A percentile compares a stretch with the other conserved stretches of the same genome.
phyloP scores from a whole-genome alignment of 2,797 vertebrate species.

The Anguilla megastoma region DNA sequence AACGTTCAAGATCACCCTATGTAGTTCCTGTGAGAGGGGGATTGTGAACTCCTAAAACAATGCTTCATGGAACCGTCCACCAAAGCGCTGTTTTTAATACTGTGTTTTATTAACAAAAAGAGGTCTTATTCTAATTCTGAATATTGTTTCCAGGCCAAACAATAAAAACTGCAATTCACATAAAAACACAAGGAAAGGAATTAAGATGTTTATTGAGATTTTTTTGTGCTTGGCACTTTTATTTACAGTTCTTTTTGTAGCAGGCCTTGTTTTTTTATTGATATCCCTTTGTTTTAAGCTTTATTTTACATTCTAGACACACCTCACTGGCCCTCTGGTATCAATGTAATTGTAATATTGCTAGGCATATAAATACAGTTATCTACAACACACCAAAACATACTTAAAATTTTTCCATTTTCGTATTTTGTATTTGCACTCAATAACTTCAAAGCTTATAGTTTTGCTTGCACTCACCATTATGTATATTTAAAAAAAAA shows the following conservation, averaged over 20 bases:
- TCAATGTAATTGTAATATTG: conserved; percentile 82
- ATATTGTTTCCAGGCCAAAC: neutral
- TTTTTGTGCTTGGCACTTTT: conserved; percentile 94
- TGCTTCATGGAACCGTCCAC: no score
- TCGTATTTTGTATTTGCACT: conserved; percentile 87
- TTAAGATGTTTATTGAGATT: conserved; percentile 88
- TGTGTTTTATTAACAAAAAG: no score
- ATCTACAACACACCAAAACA: conserved; percentile 95
- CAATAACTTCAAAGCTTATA: conserved; percentile 81
- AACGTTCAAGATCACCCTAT: no score
- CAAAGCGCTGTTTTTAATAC: no score
- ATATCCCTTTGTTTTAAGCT: conserved; percentile 60
- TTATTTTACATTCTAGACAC: conserved; percentile 73
- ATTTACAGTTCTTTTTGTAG: conserved; percentile 89
- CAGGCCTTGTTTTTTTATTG: conserved; percentile 80
- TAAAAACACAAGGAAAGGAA: conserved; percentile 66
- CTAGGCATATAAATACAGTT: conserved; percentile 96
- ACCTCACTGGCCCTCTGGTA: conserved; percentile 75
- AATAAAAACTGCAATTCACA: conserved; percentile 8
- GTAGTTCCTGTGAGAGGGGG: no score
- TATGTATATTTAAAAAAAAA: conserved; percentile 62
- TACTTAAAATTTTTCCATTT: conserved; percentile 81
- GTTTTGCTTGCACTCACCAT: conserved; percentile 77
- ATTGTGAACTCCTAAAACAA: no score
- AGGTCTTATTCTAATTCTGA: no score